phyloP scores from a whole-genome alignment of 2,888 invertebrate species.

The Pachliopta kotzebuea region DNA sequence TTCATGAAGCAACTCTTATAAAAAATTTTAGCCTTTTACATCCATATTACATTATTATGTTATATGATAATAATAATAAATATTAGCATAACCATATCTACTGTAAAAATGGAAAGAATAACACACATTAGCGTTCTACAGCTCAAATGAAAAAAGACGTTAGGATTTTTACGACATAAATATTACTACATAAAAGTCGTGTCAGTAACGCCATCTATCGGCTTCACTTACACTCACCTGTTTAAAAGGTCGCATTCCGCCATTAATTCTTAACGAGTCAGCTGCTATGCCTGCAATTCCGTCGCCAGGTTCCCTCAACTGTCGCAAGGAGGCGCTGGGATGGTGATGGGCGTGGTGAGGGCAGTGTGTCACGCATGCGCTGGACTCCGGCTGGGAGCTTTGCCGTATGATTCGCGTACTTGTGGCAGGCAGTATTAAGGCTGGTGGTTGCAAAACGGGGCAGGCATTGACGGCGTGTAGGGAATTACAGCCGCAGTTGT shows the following conservation, averaged over 20 bases:
- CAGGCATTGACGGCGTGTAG: slow-evolving; percentile 82
- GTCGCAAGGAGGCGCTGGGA: slow-evolving; percentile 92
- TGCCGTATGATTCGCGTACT: slow-evolving; percentile 92
- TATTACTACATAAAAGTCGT: slow-evolving; percentile 17
- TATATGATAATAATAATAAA: too few species aligned
- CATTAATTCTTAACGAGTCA: slow-evolving; percentile 97
- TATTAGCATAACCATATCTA: too few species aligned
- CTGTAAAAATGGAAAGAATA: too few species aligned
- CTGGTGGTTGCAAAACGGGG: slow-evolving; percentile 85
- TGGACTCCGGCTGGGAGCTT: slow-evolving; percentile 92
- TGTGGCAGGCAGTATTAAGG: slow-evolving; percentile 86
- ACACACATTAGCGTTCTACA: too few species aligned
- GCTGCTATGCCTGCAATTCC: slow-evolving; percentile 97
- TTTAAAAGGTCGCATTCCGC: slow-evolving; percentile 97
- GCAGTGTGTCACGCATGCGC: slow-evolving; percentile 83
- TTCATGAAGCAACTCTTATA: too few species aligned
- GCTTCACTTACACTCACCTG: slow-evolving; percentile 83
- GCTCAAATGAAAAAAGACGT: neutral
- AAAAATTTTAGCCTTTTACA: too few species aligned
- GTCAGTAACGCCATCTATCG: slow-evolving; percentile 60
- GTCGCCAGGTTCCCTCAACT: slow-evolving; percentile 90
- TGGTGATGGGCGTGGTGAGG: slow-evolving; percentile 84
- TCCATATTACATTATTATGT: too few species aligned
- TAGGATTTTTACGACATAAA: slow-evolving; percentile 16
- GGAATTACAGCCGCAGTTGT: slow-evolving; percentile 80